phyloP scores from a whole-genome alignment of 1,140 invertebrate genomes.

The Drosophila nigromelanica region DNA sequence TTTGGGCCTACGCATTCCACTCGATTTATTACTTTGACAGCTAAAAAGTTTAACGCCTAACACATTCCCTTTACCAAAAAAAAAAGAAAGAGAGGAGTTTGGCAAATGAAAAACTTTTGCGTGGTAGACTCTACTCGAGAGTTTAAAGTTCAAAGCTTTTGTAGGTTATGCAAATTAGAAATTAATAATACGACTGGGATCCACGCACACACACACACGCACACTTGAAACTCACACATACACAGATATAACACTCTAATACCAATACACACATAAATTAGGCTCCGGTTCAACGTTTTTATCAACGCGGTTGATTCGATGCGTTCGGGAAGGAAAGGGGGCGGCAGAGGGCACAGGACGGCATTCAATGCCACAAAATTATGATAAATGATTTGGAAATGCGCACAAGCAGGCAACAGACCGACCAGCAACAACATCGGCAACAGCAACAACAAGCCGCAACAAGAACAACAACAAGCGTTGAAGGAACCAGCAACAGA shows the following conservation, averaged over 20 bases:
- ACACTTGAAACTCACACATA: background rate
- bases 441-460: slow-evolving; percentile 35
- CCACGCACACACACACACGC: slow-evolving; percentile 17
- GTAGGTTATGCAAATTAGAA: slow-evolving; percentile 81
- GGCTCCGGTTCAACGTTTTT: slow-evolving; percentile 76
- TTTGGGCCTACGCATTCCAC: slow-evolving; percentile 42
- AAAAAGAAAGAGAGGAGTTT: slow-evolving; percentile 38
- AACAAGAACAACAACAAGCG: slow-evolving; percentile 38
- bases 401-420: slow-evolving; percentile 71
- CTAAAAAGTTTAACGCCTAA: slow-evolving; percentile 44
- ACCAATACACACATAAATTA: slow-evolving; percentile 79
- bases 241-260: slow-evolving; percentile 52
- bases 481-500: slow-evolving; percentile 34
- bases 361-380: slow-evolving; percentile 76
- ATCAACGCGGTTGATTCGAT: slow-evolving; percentile 62
- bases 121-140: slow-evolving; percentile 64
- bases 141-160: slow-evolving; percentile 80
- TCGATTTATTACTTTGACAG: slow-evolving; percentile 74
- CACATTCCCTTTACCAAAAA: slow-evolving; percentile 1
- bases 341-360: slow-evolving; percentile 4
- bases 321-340: slow-evolving; percentile 2
- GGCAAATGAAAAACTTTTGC: slow-evolving; percentile 68
- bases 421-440: slow-evolving; percentile 33
- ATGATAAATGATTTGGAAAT: slow-evolving; percentile 82
- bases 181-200: slow-evolving; percentile 70